phyloP scores from a whole-genome alignment of 2,113 vertebrate species.

The Lamprotornis superbus region DNA sequence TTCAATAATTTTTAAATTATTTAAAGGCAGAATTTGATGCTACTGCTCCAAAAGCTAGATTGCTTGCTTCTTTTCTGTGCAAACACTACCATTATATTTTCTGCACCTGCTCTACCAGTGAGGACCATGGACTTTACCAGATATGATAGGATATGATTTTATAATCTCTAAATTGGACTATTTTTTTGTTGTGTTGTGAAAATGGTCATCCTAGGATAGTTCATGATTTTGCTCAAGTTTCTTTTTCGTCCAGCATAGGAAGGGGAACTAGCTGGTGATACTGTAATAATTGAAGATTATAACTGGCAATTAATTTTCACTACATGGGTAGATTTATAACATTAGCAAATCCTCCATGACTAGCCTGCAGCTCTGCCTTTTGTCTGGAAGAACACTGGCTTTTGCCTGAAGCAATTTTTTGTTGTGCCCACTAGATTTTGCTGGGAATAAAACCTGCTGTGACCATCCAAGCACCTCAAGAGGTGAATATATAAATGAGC shows the following conservation, averaged over 20 bases:
- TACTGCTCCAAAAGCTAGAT: neutral
- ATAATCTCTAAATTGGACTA: neutral
- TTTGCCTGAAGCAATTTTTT: slow-evolving; percentile 6
- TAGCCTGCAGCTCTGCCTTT: slow-evolving; percentile 36
- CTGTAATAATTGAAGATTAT: slow-evolving; percentile 16
- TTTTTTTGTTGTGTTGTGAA: neutral
- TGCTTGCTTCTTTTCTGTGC: neutral
- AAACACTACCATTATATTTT: neutral
- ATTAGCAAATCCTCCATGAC: slow-evolving; percentile 31
- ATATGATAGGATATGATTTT: neutral
- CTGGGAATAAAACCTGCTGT: slow-evolving; percentile 5
- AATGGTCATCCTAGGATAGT: neutral
- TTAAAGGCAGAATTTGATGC: neutral
- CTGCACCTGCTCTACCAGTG: neutral
- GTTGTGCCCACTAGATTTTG: neutral
- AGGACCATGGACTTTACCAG: neutral
- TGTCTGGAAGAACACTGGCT: slow-evolving; percentile 7
- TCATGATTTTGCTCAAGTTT: neutral
- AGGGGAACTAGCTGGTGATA: neutral
- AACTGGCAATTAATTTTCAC: slow-evolving; percentile 47
- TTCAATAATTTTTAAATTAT: neutral
- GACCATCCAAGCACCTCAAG: neutral
- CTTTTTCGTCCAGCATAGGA: neutral
- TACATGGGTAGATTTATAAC: slow-evolving; percentile 25
- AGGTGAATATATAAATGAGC: neutral